A percentile compares a stretch with the other conserved stretches of the same genome.
phyloP scores from a whole-genome alignment of 2,797 vertebrate genomes.

The Phyllotis vaccarum region DNA sequence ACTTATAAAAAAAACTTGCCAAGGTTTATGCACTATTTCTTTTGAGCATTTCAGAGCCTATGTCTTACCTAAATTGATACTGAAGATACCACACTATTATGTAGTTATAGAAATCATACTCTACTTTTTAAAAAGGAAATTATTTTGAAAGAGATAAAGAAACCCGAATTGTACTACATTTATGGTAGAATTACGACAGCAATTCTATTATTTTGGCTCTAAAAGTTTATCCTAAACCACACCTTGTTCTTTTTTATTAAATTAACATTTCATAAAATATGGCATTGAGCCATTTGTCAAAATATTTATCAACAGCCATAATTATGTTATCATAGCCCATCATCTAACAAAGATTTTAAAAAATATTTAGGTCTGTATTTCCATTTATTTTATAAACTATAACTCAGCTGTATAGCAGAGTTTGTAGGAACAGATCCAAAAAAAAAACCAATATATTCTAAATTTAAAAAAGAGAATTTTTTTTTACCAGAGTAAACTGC shows the following conservation, averaged over 20 bases:
- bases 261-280: not conserved
- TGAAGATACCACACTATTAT: constrained; percentile 23
- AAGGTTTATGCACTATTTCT: not conserved
- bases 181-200: not conserved
- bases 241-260: not conserved
- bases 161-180: not conserved
- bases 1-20: constrained; percentile 12
- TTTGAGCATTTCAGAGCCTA: not conserved
- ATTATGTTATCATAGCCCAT: not conserved
- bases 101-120: not conserved
- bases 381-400: constrained; percentile 10
- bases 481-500: not conserved
- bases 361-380: not conserved
- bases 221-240: not conserved
- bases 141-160: constrained; percentile 18
- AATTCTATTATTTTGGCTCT: not conserved
- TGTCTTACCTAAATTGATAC: constrained; percentile 4
- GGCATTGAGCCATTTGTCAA: not conserved
- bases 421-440: not conserved
- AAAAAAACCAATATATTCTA: constrained; percentile 10
- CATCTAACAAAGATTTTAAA: not conserved
- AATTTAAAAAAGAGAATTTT: not conserved
- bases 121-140: constrained; percentile 40
- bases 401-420: not conserved
- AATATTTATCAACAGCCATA: not conserved